phyloP scores from a whole-genome alignment of 2,113 vertebrate genomes.

The Hippoglossus stenolepis region DNA sequence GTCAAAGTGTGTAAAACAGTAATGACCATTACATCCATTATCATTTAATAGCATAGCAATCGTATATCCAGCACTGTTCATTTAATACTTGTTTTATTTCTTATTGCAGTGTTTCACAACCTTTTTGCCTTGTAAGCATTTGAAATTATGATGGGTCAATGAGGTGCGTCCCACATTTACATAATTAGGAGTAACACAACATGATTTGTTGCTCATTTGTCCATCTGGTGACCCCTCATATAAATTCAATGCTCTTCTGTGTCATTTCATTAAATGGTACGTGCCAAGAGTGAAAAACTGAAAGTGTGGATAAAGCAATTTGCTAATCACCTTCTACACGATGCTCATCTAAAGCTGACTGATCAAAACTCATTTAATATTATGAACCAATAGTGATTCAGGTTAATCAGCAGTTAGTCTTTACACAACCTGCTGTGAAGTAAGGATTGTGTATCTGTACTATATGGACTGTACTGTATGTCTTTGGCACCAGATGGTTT shows the following conservation, averaged over 20 bases:
- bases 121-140: background rate
- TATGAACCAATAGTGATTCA: slow-evolving; percentile 20
- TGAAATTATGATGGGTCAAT: no score
- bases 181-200: no score
- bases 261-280: background rate
- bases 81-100: background rate
- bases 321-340: slow-evolving; percentile 34
- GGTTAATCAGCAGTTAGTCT: background rate
- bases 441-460: background rate
- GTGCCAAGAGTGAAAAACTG: no score
- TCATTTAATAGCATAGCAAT: background rate
- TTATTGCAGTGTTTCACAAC: background rate
- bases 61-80: no score
- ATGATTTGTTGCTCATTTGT: no score
- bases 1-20: no score
- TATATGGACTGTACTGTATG: no score
- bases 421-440: background rate
- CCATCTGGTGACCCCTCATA: no score
- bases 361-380: slow-evolving; percentile 49
- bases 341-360: slow-evolving; percentile 17
- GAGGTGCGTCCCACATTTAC: no score
- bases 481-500: no score
- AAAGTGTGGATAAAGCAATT: slow-evolving; percentile 35
- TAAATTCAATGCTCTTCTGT: no score
- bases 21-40: background rate